Evolutionary conservation across 2,113 vertebrate species (phyloP), one percentile per base, ranked within the genome.

Genomic region (Suricata suricatta): DNA sequence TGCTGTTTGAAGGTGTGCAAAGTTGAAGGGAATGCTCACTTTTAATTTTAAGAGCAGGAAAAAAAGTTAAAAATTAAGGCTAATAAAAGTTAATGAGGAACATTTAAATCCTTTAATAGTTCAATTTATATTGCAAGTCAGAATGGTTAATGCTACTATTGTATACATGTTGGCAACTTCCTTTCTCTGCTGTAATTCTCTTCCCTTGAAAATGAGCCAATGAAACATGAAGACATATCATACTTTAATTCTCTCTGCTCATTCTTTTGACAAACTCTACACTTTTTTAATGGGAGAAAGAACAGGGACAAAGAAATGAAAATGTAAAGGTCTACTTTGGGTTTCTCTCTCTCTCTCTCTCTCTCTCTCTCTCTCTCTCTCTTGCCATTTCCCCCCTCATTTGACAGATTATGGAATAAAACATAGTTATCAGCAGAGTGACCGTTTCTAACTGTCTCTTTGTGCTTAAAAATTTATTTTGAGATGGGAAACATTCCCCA

Each of bases 41-140:
- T 88, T 91, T 93, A 60, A 88, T 98, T 98, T 98, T 98, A 98
- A 96, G 96, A 97, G 93, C 33, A 88, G 91, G n/a, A 86, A 96
- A 97, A 88, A 94, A 96, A 80, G 52, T 98, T 98, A 96, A 98
- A 98, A 97, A 84, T 76, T 77, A 91, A 97, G 95, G 92, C 97
- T 93, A 95, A 97, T 98, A 98, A 98, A 98, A 97, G 96, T 98
- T 98, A 98, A 98, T 98, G 83, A 97, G 93, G 38, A 97, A 93
- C 94, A 98, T 97, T 98, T 96, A 98, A 98, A 93, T 54, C 47
- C 33, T 97, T 35, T 97, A 98, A 85, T 98, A 87, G 92, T 97
- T 98, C 96, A 93, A 93, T 98, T 98, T 98, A 97, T 83, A 87
- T 96, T 98, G 83, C 92, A 98, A 98, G 95, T 98, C 89, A 96